phyloP scores from a whole-genome alignment of 2,797 vertebrate species.

The Furcifer pardalis region DNA sequence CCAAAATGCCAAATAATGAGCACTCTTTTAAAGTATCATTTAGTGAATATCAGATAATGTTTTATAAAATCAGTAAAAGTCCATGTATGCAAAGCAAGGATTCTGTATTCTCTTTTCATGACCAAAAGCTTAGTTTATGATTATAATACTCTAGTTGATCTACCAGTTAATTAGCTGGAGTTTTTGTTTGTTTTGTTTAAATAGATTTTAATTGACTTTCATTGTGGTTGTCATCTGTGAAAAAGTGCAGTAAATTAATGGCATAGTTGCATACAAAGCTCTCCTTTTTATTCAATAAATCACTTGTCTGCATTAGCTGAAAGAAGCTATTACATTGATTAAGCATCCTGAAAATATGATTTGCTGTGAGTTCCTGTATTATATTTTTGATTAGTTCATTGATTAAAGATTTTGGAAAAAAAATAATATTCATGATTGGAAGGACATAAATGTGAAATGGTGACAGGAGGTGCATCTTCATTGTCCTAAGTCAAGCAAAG shows the following conservation, averaged over 20 bases:
- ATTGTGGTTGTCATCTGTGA: constrained; percentile 1
- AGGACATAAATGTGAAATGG: neutral
- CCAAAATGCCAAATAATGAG: neutral
- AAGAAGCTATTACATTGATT: constrained; percentile 17
- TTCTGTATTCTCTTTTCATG: neutral
- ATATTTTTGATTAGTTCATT: constrained; percentile 16
- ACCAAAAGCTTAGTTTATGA: neutral
- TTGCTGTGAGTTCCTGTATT: neutral
- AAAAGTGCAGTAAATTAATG: neutral
- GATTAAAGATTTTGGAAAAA: neutral
- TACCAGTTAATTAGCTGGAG: neutral
- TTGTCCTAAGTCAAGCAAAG: neutral
- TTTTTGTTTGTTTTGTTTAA: neutral
- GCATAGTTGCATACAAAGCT: neutral
- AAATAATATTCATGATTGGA: neutral
- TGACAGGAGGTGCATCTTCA: neutral
- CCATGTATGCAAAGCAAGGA: no score
- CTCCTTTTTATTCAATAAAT: neutral
- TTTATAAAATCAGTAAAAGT: neutral
- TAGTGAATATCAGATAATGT: neutral
- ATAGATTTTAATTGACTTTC: neutral
- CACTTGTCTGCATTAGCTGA: neutral
- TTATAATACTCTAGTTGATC: neutral
- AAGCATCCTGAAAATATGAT: neutral
- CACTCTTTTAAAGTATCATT: neutral